Percentiles rank a stretch among this genome's conserved stretches.
These are phyloP conservation scores for Pagetopsis macropterus DNA, from an alignment of 2,797 vertebrate species.

Conservation along the genomic window DNA sequence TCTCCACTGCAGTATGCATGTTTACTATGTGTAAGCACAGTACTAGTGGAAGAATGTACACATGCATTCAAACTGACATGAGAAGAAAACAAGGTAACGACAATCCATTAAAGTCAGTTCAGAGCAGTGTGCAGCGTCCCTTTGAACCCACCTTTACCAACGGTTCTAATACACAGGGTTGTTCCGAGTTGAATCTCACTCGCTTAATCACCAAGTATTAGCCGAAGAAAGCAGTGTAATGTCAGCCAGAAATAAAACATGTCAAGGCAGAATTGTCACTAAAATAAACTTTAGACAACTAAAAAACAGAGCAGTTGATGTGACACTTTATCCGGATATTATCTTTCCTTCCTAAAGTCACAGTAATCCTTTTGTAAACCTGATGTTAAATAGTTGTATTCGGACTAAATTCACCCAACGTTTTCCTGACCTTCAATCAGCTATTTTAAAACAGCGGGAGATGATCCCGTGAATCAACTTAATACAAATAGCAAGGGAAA, in stretches of 20 bases:
- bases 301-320: neutral
- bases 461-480: no score
- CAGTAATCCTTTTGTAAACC: neutral
- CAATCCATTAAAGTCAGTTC: neutral
- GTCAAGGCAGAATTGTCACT: no score
- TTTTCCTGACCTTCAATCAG: no score
- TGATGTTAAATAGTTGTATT: conserved; percentile 9
- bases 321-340: neutral
- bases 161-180: neutral
- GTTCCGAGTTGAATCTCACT: neutral
- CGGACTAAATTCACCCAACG: neutral
- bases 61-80: neutral
- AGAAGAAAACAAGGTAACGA: neutral
- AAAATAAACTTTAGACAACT: no score
- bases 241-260: neutral
- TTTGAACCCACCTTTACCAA: no score
- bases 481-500: no score
- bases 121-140: no score
- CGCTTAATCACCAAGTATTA: neutral
- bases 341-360: neutral
- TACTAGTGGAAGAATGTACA: neutral
- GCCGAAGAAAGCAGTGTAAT: neutral
- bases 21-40: neutral
- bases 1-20: conserved; percentile 2
- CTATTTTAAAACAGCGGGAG: no score